Conservation (phyloP, 2,113 vertebrate species). For the Hyaena hyaena region DNA sequence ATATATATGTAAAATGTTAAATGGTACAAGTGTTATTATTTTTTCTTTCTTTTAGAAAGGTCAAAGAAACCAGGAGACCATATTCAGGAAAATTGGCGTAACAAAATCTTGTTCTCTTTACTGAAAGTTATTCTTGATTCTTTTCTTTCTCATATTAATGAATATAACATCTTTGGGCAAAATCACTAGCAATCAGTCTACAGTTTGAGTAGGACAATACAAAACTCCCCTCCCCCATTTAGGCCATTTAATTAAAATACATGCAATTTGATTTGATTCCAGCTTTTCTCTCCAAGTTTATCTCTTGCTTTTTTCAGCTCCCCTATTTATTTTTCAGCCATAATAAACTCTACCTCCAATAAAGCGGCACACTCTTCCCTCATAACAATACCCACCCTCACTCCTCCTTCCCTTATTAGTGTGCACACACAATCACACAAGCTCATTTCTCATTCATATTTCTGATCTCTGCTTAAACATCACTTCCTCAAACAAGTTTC, state of each 20-base stretch:
- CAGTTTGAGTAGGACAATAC: not conserved
- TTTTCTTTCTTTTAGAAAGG: not conserved
- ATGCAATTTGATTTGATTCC: not conserved
- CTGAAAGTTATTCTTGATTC: not conserved
- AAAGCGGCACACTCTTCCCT: not conserved
- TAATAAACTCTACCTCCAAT: not conserved
- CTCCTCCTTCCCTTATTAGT: not conserved
- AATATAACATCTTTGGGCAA: not conserved
- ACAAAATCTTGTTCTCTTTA: not conserved
- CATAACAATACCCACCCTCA: not conserved
- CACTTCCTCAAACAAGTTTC: not conserved
- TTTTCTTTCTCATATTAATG: not conserved
- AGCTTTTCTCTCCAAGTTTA: not conserved
- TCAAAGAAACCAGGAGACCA: not conserved
- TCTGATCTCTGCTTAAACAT: not conserved
- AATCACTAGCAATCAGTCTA: not conserved
- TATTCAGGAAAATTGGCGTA: not conserved
- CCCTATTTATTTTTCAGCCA: not conserved
- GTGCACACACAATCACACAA: accelerated
- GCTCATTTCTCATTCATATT: not conserved
- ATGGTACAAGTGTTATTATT: not conserved
- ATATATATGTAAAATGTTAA: not conserved
- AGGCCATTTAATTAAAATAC: conserved; percentile 30
- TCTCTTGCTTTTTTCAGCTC: not conserved
- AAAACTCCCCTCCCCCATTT: not conserved